Conservation (phyloP, 2,888 invertebrate genomes). For the Heterodera filipjevi region DNA sequence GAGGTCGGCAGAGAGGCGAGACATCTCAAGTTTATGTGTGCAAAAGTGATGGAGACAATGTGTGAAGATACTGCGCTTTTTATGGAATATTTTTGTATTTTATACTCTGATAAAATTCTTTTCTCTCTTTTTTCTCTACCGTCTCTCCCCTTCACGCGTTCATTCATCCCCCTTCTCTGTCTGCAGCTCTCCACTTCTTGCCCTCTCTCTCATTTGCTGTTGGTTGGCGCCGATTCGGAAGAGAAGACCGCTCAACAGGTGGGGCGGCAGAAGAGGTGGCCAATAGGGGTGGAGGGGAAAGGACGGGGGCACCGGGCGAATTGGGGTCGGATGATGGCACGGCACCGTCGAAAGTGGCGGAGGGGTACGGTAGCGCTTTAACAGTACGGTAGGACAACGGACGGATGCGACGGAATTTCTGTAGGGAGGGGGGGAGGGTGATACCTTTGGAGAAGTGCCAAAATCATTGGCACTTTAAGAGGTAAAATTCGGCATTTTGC, state of each 20-base stretch:
- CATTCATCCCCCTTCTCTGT: background rate
- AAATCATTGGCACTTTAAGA: too few relatives aligned
- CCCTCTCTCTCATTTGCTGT: background rate
- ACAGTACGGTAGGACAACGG: background rate
- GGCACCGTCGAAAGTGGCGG: background rate
- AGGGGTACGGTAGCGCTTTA: background rate
- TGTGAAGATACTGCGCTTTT: background rate
- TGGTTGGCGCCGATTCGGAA: background rate
- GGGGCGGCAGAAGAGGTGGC: conserved; percentile 2
- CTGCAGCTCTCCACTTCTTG: background rate
- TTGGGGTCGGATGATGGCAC: background rate
- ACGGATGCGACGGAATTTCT: background rate
- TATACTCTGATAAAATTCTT: background rate
- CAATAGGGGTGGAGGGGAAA: background rate
- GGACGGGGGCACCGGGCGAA: background rate
- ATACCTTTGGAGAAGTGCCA: too few relatives aligned
- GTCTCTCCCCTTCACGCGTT: background rate
- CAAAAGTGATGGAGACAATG: background rate
- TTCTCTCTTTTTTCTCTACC: background rate
- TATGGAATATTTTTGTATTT: background rate
- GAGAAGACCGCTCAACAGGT: background rate
- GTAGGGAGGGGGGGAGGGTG: background rate
- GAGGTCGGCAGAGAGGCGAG: background rate
- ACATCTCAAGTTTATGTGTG: background rate
- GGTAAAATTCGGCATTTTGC: background rate